Evolutionary conservation across 2,113 vertebrate genomes (phyloP).

Genomic region (Lophochroa leadbeateri): DNA sequence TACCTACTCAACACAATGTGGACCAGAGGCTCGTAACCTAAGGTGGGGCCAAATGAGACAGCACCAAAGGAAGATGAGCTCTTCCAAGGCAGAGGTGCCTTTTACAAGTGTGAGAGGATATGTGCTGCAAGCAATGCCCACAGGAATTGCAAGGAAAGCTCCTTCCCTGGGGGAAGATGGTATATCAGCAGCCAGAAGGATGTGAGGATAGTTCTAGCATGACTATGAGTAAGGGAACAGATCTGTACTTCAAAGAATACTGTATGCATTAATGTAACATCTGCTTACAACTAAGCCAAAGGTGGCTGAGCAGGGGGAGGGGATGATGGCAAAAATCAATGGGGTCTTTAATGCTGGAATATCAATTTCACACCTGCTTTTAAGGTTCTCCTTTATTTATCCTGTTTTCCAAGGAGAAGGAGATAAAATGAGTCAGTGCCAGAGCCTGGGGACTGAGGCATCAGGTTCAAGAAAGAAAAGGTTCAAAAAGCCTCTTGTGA

Average conservation of each 20-base stretch:
- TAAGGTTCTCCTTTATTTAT: background rate
- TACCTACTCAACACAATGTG: background rate
- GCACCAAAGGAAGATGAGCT: background rate
- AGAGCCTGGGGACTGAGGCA: background rate
- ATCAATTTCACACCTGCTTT: background rate
- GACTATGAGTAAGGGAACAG: background rate
- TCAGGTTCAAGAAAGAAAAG: background rate
- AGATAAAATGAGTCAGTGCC: background rate
- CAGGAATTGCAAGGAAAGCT: background rate
- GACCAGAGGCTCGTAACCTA: background rate
- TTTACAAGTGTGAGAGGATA: background rate
- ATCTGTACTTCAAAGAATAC: background rate
- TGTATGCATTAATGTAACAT: background rate
- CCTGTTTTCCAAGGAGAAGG: background rate
- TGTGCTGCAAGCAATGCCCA: accelerated
- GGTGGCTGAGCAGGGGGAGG: background rate
- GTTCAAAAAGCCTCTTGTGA: background rate
- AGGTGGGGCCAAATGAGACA: background rate
- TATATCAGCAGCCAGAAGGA: background rate
- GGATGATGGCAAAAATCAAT: background rate
- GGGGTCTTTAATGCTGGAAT: background rate
- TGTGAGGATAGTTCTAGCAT: background rate
- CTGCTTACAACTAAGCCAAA: background rate
- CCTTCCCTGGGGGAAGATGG: background rate
- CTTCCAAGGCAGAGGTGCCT: background rate